These are phyloP conservation scores for Hypomecis punctinalis DNA, from an alignment of 2,888 invertebrate species.

Conservation along the genomic window DNA sequence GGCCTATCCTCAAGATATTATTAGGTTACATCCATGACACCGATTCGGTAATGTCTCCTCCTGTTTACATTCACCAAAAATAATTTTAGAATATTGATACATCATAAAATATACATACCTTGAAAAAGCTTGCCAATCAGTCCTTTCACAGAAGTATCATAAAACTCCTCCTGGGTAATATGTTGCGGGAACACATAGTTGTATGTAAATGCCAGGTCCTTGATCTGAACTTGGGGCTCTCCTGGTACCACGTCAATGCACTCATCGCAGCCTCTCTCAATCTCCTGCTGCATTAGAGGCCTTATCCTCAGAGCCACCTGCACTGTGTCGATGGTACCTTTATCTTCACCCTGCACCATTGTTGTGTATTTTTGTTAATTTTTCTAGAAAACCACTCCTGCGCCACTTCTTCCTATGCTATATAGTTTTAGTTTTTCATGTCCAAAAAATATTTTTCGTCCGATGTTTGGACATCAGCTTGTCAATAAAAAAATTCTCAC, in stretches of 20 bases:
- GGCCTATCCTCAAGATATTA: no score
- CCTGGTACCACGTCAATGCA: constrained; percentile 88
- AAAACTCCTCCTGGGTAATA: constrained; percentile 90
- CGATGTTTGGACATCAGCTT: constrained; percentile 48
- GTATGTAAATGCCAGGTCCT: constrained; percentile 91
- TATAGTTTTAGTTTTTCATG: constrained; percentile 44
- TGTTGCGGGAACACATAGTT: constrained; percentile 92
- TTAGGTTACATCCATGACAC: no score
- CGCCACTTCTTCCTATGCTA: constrained; percentile 31
- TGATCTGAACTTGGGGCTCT: constrained; percentile 89
- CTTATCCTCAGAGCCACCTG: constrained; percentile 93
- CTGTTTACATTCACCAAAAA: no score
- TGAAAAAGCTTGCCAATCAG: constrained; percentile 91
- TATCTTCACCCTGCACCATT: constrained; percentile 71
- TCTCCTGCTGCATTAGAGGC: constrained; percentile 90
- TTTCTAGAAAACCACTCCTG: constrained; percentile 37
- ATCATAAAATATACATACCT: constrained; percentile 84
- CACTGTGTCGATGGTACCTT: constrained; percentile 82
- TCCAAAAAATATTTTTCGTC: constrained; percentile 43
- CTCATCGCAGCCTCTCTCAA: constrained; percentile 89
- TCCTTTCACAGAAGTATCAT: constrained; percentile 88
- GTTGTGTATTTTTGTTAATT: constrained; percentile 43
- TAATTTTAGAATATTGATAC: no score
- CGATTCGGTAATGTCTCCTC: no score
- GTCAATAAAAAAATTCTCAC: constrained; percentile 45